Conservation (phyloP, 2,797 vertebrate genomes). For the Pristis pectinata region DNA sequence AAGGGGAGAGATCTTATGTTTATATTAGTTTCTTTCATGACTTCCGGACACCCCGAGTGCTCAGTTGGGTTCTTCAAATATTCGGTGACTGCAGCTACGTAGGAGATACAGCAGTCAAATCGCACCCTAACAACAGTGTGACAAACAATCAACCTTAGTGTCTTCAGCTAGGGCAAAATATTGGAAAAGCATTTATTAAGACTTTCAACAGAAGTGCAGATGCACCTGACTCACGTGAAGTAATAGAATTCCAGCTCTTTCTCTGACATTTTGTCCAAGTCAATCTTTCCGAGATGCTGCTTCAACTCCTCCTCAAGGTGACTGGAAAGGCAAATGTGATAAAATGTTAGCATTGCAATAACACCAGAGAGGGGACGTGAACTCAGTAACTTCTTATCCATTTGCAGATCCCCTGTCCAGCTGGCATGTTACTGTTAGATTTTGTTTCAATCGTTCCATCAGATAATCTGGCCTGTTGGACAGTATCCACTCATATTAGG, state of each 20-base stretch:
- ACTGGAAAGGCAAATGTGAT: conserved; percentile 31
- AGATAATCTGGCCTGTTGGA: neutral
- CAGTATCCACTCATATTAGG: neutral
- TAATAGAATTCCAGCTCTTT: conserved; percentile 44
- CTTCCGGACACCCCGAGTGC: neutral
- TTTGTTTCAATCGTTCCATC: neutral
- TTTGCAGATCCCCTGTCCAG: neutral
- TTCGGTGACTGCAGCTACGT: neutral
- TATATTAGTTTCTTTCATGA: neutral
- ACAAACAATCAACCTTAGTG: neutral
- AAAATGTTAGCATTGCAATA: neutral
- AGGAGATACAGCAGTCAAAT: neutral
- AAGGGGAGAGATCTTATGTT: no score
- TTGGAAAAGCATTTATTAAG: neutral
- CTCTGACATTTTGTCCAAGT: conserved; percentile 41
- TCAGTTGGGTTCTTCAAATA: neutral
- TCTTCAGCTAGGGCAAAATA: neutral
- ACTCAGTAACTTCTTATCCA: neutral
- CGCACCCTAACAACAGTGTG: neutral
- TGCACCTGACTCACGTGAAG: conserved; percentile 41
- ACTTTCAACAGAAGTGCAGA: neutral
- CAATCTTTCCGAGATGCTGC: conserved; percentile 41
- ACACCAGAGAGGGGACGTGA: neutral
- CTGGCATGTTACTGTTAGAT: neutral
- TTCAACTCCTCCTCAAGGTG: conserved; percentile 42